Evolutionary conservation across 2,888 invertebrate genomes (phyloP), one percentile per base, ranked within the genome.

Genomic region (Luperina testacea): DNA sequence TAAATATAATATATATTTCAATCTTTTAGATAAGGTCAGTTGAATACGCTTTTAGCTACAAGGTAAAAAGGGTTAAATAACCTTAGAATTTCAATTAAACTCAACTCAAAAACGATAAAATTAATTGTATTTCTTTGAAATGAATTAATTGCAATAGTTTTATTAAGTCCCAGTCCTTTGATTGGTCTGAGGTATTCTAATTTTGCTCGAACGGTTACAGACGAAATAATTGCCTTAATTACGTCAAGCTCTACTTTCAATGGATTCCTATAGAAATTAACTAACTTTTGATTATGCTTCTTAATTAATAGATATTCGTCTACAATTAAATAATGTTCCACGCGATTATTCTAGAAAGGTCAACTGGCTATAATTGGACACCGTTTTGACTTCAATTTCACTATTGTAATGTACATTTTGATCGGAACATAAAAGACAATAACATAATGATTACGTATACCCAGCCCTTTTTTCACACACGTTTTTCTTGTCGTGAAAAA

Each of bases 111-210:
- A 78, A 72, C 72, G 70, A 78, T 78, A 13, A 57, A 65, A 78
- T 45, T 59, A 69, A 63, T 70, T 59, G 67, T 75, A 42, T 75
- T 86, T 83, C 78, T 85, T 77, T 51, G 70, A 76, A 68, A 75
- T 73, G 24, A 45, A 78, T 75, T 67, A 73, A 71, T 75, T 75
- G 65, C 27, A 61, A 71, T 75, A 75, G 72, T 86, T 84, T 65
- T 11, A 72, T 38, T 68, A 32, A 64, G 17, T 69, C 1, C 13
- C 0, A 68, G 48, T 24, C 69, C 4, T 9, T 78, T 64, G 45
- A 77, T 71, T 68, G 61, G 8, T 65, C 45, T 78, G 45, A 70
- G 24, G 73, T 74, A 45, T 67, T 77, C 17, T 59, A 61, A 72
- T 72, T 72, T 15, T 45, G 9, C 38, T 75, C 2, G 61, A 82